Evolutionary conservation across 2,888 invertebrate species (phyloP), one percentile per base, ranked within the genome.

Genomic region (Cheilosia soror): DNA sequence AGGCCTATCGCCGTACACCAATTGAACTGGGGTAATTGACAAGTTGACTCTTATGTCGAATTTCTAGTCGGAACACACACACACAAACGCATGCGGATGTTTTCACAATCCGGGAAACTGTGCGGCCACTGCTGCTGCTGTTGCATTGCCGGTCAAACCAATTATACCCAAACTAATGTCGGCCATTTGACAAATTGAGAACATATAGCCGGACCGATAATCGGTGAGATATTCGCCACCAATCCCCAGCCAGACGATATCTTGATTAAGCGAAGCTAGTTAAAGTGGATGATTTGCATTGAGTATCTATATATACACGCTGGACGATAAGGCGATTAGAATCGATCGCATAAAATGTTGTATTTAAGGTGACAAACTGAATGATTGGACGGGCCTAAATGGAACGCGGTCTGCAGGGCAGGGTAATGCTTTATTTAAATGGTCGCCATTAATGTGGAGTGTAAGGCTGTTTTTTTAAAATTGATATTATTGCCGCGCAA

Each of bases 181-280:
- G 42, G 55, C 85, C 72, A 81, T 85, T 81, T 81, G 81, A 85
- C 85, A 85, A 85, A 85, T 85, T 85, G 85, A 57, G 66, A 85
- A 85, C 85, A 85, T 72, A 11, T 11, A 65, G 63, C 69, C 66
- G 58, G 62, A 31, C 71, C 53, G 65, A 62, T 77, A 85, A 85
- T 85, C 85, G 80, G 85, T 81, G 72, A 80, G 85, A 85, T 81
- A 85, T 81, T 85, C 72, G 62, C 85, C 81, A 63, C 85, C 72
- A 77, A 68, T 72, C 68, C 69, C 79, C 0, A 20, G 20, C 20
- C 20, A 20, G 84, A 84, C 80, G 84, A 79, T 84, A 84, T 84
- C 84, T 84, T 80, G 80, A 84, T 80, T 76, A 80, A 60, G 47
- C 80, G 47, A 47, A 42, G 68, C 79, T 65, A 49, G 72, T 69